Evolutionary conservation across 2,797 vertebrate species (phyloP).

Genomic region (Gymnothorax reevesii): DNA sequence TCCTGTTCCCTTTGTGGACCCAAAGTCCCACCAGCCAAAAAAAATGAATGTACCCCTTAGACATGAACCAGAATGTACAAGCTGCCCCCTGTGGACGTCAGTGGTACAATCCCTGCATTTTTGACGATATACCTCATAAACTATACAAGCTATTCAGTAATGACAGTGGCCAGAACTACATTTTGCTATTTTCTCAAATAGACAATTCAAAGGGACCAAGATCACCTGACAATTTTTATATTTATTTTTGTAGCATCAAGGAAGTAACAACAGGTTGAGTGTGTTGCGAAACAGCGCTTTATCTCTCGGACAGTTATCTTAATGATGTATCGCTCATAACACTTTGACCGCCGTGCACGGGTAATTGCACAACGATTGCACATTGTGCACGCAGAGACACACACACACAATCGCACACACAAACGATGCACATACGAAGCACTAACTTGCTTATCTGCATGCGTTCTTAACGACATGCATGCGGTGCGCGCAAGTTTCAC

Average conservation of each 20-base stretch:
- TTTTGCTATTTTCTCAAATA: neutral
- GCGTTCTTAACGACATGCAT: constrained; percentile 44
- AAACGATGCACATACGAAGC: constrained; percentile 9
- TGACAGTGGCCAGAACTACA: neutral
- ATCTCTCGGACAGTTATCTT: neutral
- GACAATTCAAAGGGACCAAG: constrained; percentile 70
- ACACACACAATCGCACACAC: constrained; percentile 18
- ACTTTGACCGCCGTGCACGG: neutral
- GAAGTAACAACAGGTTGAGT: neutral
- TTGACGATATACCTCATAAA: constrained; percentile 43
- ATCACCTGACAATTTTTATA: constrained; percentile 49
- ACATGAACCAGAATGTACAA: constrained; percentile 69
- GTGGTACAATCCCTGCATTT: neutral
- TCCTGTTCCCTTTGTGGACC: constrained; percentile 45
- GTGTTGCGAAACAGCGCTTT: neutral
- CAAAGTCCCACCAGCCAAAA: constrained; percentile 26
- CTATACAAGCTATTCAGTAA: neutral
- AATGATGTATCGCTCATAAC: neutral
- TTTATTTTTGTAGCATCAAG: constrained; percentile 38
- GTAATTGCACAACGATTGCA: constrained; percentile 20
- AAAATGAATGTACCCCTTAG: constrained; percentile 75
- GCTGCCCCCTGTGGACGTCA: constrained; percentile 50
- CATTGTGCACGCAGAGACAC: constrained; percentile 36
- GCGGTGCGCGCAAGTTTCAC: constrained; percentile 74
- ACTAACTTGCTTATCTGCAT: constrained; percentile 20